phyloP scores from a whole-genome alignment of 2,797 vertebrate genomes.

The Rhynchonycteris naso region DNA sequence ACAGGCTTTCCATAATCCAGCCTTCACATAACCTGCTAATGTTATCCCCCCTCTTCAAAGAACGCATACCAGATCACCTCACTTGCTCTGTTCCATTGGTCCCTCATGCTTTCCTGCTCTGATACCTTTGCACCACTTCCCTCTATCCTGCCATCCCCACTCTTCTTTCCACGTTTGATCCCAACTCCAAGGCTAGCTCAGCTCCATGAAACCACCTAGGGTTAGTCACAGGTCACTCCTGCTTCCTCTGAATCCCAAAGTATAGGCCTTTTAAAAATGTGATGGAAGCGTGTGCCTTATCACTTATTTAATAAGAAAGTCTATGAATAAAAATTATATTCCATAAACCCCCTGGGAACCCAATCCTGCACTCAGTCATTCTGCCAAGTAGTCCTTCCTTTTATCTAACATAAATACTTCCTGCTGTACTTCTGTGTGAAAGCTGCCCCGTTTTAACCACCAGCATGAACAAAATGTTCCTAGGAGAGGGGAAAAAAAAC shows the following conservation, averaged over 20 bases:
- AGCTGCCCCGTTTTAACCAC: constrained; percentile 64
- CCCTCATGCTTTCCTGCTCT: neutral
- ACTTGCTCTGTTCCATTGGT: neutral
- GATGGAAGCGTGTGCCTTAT: neutral
- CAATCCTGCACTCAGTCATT: constrained; percentile 1
- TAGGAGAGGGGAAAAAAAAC: neutral
- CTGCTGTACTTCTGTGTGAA: constrained; percentile 63
- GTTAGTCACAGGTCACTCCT: neutral
- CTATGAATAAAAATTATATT: constrained; percentile 52
- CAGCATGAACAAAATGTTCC: constrained; percentile 71
- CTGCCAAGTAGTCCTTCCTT: constrained; percentile 57
- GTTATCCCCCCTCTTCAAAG: neutral
- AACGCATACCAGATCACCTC: neutral
- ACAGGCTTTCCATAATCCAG: neutral
- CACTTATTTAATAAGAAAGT: constrained; percentile 52
- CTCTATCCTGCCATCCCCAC: neutral
- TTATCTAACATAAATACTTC: constrained; percentile 72
- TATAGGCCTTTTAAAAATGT: neutral
- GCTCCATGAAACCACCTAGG: neutral
- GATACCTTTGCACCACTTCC: neutral
- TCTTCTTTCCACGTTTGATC: neutral
- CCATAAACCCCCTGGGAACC: constrained; percentile 63
- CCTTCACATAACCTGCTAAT: neutral
- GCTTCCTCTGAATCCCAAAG: constrained; percentile 38
- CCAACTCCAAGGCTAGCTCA: neutral